Base-by-base conservation (phyloP, 2,113 vertebrate species). In the Panthera tigris region DNA sequence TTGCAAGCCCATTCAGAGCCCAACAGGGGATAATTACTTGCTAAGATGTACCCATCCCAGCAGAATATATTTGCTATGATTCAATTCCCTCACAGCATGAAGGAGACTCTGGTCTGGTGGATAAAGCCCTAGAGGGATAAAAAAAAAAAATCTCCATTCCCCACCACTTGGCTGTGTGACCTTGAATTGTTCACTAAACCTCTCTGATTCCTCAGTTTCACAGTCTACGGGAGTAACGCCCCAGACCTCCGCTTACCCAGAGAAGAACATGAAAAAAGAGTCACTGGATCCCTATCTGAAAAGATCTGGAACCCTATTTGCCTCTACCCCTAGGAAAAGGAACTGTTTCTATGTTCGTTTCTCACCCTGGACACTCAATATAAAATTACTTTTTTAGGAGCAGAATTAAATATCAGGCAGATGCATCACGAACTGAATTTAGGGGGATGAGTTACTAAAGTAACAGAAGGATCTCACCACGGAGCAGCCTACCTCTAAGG, bases 11-110 rank as follows among this genome's bases (percentile, higher is more conserved):
- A 97, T 97, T 96, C 91, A 74, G 89, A 97, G 69, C 79, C 94
- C 96, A 98, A 93, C 68, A 96, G 91, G 89, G 86, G 95, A 96
- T 97, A 97, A 97, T 97, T 93, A 96, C 86, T 97, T 88, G 23
- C 74, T 87, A 96, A 95, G 29, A 97, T 97, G 79, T 97, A 86
- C 68, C 79, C 36, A 97, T 95, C 95, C 69, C 68, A 80, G 55
- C 65, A 80, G 68, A 97, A 97, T 89, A 88, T 95, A 95, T 98
- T 94, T 94, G 39, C 89, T 97, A 94, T 93, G 69, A 97, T 97
- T 97, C 93, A 97, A 8, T 97, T 96, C 65, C 89, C 55, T 97
- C 82, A 86, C 89, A 97, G 89, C 81, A 83, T 86, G 78, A 93
- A 95, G 65, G 87, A 89, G 78, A 97, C 31, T 97, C 48, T 83